Conservation (phyloP, 1,140 invertebrate genomes). For the Macrocentrus cingulum region DNA sequence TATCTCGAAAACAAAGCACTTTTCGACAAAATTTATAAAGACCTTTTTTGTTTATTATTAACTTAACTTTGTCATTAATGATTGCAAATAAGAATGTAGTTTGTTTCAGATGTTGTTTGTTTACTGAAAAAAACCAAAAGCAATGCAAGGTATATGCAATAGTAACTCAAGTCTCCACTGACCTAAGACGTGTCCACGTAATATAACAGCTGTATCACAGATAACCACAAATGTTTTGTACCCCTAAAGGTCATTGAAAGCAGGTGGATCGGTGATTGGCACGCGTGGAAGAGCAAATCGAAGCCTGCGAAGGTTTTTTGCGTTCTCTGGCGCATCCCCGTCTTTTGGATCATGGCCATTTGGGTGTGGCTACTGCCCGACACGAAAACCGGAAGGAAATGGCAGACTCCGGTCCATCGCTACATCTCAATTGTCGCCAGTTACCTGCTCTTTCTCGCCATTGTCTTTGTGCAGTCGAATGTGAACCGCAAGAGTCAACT, state of each 20-base stretch:
- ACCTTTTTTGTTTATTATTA: too few species aligned
- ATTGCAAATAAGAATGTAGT: too few species aligned
- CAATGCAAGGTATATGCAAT: too few species aligned
- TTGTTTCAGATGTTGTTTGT: too few species aligned
- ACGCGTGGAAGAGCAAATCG: slow-evolving; percentile 59
- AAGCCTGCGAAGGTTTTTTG: slow-evolving; percentile 42
- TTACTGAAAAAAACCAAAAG: too few species aligned
- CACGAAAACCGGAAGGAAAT: slow-evolving; percentile 49
- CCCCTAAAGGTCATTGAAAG: slow-evolving; percentile 36
- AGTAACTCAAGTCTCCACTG: too few species aligned
- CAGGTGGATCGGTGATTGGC: slow-evolving; percentile 63
- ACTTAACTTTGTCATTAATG: too few species aligned
- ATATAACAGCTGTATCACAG: too few species aligned
- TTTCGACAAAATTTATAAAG: too few species aligned
- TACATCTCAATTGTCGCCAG: slow-evolving; percentile 64
- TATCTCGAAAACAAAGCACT: too few species aligned
- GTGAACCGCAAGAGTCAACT: slow-evolving; percentile 59
- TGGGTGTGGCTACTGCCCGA: slow-evolving; percentile 53
- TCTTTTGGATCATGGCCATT: slow-evolving; percentile 56
- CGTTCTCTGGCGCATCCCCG: slow-evolving; percentile 47
- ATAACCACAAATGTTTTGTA: too few species aligned
- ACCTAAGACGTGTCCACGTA: too few species aligned
- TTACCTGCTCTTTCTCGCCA: slow-evolving; percentile 65
- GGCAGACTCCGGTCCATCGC: slow-evolving; percentile 61
- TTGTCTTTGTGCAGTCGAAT: slow-evolving; percentile 64